Evolutionary conservation across 1,140 invertebrate genomes (phyloP).

Genomic region (Rhopalosiphum maidis): DNA sequence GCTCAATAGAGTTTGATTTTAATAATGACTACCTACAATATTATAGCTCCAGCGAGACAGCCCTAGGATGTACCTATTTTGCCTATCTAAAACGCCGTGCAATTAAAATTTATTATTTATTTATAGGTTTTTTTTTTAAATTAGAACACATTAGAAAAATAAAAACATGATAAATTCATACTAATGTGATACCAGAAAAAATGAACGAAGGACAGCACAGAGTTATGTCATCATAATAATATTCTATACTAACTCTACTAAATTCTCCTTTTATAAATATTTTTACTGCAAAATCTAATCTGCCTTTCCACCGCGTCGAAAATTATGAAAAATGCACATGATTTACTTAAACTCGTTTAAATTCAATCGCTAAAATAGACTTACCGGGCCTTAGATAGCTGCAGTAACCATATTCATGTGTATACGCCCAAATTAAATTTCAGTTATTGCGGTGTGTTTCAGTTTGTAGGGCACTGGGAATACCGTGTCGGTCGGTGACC

Average conservation of each 20-base stretch:
- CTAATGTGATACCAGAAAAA: too few species aligned
- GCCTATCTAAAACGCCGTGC: not conserved
- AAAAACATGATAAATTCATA: not conserved
- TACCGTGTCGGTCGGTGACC: slow-evolving; percentile 76
- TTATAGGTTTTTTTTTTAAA: not conserved
- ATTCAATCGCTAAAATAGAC: not conserved
- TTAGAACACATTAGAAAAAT: not conserved
- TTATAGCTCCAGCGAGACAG: not conserved
- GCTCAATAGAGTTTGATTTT: not conserved
- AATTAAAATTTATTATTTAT: not conserved
- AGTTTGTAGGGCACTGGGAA: slow-evolving; percentile 70
- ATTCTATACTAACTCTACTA: too few species aligned
- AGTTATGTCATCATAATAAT: not conserved
- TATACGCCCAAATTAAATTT: not conserved
- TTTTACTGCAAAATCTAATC: not conserved
- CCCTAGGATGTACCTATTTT: not conserved
- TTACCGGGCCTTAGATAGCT: not conserved
- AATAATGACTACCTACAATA: not conserved
- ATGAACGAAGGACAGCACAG: not conserved
- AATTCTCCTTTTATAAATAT: not conserved
- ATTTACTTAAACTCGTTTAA: not conserved
- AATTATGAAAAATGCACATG: not conserved
- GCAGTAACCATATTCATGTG: not conserved
- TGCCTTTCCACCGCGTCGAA: too few species aligned
- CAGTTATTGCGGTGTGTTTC: not conserved